Percentiles rank a stretch among this genome's conserved stretches.
phyloP scores from a whole-genome alignment of 1,140 invertebrate genomes.

The Caerostris darwini region DNA sequence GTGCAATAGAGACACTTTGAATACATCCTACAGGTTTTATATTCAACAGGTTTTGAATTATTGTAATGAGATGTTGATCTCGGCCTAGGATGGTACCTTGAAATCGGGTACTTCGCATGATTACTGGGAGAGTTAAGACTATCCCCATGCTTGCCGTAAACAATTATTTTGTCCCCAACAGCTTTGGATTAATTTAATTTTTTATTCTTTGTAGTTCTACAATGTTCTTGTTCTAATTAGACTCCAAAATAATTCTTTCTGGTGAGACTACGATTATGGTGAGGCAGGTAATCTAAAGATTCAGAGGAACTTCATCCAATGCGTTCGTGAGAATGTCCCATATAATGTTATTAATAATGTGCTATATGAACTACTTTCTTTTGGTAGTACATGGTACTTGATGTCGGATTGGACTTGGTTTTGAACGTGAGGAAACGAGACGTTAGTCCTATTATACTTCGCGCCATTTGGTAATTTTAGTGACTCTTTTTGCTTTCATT shows the following conservation, averaged over 20 bases:
- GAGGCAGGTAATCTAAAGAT: background rate
- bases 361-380: background rate
- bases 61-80: no score
- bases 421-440: background rate
- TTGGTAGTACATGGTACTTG: background rate
- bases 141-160: no score
- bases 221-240: no score
- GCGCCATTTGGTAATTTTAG: background rate
- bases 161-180: background rate
- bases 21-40: background rate
- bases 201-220: background rate
- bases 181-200: background rate
- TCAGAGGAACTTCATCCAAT: background rate
- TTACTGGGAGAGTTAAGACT: no score
- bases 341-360: background rate
- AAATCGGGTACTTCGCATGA: no score
- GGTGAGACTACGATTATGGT: background rate
- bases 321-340: background rate
- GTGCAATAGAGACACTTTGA: background rate
- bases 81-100: no score
- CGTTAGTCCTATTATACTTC: background rate
- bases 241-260: background rate
- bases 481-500: no score
- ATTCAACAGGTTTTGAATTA: background rate
- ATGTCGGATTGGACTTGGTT: background rate